Percentiles rank a stretch among this genome's conserved stretches.
phyloP scores from a whole-genome alignment of 1,140 invertebrate genomes.

The Neodiprion virginianus region DNA sequence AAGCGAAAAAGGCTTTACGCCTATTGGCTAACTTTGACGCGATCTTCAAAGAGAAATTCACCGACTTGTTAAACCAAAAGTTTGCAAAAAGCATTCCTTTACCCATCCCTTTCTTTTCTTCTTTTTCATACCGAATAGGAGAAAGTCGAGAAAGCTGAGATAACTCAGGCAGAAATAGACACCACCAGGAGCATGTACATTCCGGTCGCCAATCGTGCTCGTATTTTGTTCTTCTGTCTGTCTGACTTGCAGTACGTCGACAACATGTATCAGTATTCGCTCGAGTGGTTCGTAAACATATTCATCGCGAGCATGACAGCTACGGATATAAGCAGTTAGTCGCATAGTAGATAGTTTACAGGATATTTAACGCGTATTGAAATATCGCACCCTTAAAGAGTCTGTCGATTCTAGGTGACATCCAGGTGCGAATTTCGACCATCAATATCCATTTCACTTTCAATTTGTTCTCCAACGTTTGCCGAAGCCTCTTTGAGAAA shows the following conservation, averaged over 20 bases:
- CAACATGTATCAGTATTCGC: constrained; percentile 82
- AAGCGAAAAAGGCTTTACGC: neutral
- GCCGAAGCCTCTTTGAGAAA: constrained; percentile 76
- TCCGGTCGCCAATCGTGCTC: constrained; percentile 74
- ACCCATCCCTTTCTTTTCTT: constrained; percentile 33
- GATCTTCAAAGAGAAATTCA: too few relatives aligned
- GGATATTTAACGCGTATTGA: neutral
- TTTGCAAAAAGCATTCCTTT: neutral
- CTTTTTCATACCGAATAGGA: constrained; percentile 41
- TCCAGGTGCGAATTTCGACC: constrained; percentile 66
- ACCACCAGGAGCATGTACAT: constrained; percentile 72
- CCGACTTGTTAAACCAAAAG: neutral
- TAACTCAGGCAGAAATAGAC: constrained; percentile 74
- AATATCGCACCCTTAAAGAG: neutral
- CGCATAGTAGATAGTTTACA: neutral
- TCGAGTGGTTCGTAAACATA: constrained; percentile 77
- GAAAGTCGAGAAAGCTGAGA: constrained; percentile 68
- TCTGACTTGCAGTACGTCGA: constrained; percentile 75
- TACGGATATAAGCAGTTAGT: constrained; percentile 64
- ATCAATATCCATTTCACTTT: constrained; percentile 76
- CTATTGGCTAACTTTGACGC: too few relatives aligned
- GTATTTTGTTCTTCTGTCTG: constrained; percentile 78
- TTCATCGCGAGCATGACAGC: constrained; percentile 73
- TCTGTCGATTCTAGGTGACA: constrained; percentile 62
- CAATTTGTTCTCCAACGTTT: constrained; percentile 73